Evolutionary conservation across 2,888 invertebrate species (phyloP).

Genomic region (Sarcophaga variegata): DNA sequence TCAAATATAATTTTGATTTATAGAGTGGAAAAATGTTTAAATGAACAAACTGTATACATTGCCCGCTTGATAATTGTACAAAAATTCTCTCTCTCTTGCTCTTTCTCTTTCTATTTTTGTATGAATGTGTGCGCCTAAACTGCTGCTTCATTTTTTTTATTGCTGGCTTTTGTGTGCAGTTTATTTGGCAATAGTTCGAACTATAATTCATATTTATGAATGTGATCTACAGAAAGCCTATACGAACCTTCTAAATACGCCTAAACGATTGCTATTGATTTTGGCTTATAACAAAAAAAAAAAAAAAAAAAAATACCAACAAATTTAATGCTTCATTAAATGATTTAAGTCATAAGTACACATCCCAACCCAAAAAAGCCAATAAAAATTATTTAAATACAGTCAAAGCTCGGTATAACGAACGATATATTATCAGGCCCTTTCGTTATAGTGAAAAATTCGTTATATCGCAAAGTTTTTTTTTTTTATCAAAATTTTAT

Average conservation of each 20-base stretch:
- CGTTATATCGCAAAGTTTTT: too few species aligned
- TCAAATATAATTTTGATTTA: slow-evolving; percentile 59
- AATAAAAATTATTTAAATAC: background rate
- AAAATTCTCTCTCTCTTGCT: background rate
- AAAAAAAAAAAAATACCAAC: background rate
- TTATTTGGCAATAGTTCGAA: slow-evolving; percentile 48
- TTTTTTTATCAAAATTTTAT: too few species aligned
- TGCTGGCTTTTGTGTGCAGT: background rate
- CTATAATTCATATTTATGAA: slow-evolving; percentile 54
- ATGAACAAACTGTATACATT: slow-evolving; percentile 36
- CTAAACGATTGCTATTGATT: background rate
- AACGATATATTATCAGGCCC: too few species aligned
- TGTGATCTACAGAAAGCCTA: slow-evolving; percentile 12
- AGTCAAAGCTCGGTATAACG: too few species aligned
- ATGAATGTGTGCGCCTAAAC: background rate
- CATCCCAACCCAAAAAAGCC: background rate
- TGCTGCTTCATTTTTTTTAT: background rate
- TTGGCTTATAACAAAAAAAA: background rate
- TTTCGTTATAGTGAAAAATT: too few species aligned
- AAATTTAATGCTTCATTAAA: slow-evolving; percentile 20
- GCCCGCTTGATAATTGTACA: background rate
- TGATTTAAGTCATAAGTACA: background rate
- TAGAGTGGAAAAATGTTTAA: slow-evolving; percentile 48
- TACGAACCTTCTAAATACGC: background rate
- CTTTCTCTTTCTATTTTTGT: background rate